phyloP scores from a whole-genome alignment of 1,140 invertebrate species.

The Eumeta japonica region DNA sequence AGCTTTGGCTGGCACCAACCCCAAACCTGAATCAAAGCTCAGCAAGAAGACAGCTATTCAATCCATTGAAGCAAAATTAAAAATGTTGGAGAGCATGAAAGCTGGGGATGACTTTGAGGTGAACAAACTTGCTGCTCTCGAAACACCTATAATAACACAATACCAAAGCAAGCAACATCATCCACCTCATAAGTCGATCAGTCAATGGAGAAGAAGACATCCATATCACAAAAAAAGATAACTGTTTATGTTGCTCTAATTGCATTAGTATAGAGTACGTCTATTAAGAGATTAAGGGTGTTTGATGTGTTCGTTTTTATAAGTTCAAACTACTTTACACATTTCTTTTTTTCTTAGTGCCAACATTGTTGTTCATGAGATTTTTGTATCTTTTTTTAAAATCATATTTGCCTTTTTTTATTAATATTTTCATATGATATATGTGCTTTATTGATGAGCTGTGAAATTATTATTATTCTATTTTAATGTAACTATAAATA shows the following conservation, averaged over 20 bases:
- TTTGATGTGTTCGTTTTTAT: neutral
- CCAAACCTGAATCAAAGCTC: constrained; percentile 67
- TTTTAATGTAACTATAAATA: too few species aligned
- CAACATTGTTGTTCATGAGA: too few species aligned
- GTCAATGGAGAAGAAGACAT: constrained; percentile 43
- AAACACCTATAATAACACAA: constrained; percentile 65
- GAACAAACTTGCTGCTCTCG: constrained; percentile 65
- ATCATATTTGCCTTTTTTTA: too few species aligned
- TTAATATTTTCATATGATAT: too few species aligned
- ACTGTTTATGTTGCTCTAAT: constrained; percentile 7
- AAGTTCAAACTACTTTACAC: neutral
- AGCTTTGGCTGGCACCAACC: constrained; percentile 68
- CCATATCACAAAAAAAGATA: constrained; percentile 57
- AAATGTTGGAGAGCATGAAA: constrained; percentile 71
- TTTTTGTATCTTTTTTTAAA: too few species aligned
- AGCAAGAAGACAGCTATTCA: constrained; percentile 78
- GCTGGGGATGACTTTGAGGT: constrained; percentile 70
- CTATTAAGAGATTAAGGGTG: neutral
- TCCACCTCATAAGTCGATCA: constrained; percentile 50
- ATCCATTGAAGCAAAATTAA: constrained; percentile 84
- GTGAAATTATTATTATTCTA: too few species aligned
- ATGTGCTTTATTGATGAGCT: too few species aligned
- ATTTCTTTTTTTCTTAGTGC: too few species aligned
- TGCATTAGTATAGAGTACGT: neutral
- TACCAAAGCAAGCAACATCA: constrained; percentile 62